Conservation (phyloP, 2,888 invertebrate genomes). For the Drosophila anomalata region DNA sequence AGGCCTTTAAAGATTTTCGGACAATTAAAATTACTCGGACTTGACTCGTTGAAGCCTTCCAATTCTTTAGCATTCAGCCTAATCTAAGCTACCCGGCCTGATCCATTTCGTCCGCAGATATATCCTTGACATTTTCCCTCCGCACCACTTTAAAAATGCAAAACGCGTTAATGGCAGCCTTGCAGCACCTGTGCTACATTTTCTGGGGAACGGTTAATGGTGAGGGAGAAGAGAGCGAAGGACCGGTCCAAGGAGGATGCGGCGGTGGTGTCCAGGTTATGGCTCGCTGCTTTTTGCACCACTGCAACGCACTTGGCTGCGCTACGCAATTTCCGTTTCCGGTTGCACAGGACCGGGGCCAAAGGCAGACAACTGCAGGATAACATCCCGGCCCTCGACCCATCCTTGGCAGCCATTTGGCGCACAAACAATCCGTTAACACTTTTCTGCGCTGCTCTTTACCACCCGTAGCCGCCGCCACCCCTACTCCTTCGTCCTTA, state of each 20-base stretch:
- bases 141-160: slow-evolving; percentile 31
- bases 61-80: background rate
- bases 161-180: slow-evolving; percentile 65
- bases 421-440: slow-evolving; percentile 77
- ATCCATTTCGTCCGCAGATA: slow-evolving; percentile 38
- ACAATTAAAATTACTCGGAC: no score
- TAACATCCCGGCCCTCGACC: slow-evolving; percentile 22
- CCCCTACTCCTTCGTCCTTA: slow-evolving; percentile 26
- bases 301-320: slow-evolving; percentile 52
- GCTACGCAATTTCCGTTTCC: slow-evolving; percentile 79
- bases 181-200: slow-evolving; percentile 46
- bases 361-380: slow-evolving; percentile 59
- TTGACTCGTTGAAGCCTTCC: background rate
- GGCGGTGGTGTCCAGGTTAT: slow-evolving; percentile 48
- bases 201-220: slow-evolving; percentile 1
- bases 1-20: no score
- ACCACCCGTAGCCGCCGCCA: background rate
- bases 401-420: slow-evolving; percentile 55
- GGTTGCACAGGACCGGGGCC: slow-evolving; percentile 55
- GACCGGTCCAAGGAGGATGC: background rate
- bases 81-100: slow-evolving; percentile 22
- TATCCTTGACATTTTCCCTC: slow-evolving; percentile 30
- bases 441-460: slow-evolving; percentile 58
- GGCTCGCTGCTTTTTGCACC: slow-evolving; percentile 47
- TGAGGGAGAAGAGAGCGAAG: background rate